Percentiles rank a stretch among this genome's conserved stretches.
Conservation (phyloP, 2,113 vertebrate genomes). For the Polypterus senegalus region DNA sequence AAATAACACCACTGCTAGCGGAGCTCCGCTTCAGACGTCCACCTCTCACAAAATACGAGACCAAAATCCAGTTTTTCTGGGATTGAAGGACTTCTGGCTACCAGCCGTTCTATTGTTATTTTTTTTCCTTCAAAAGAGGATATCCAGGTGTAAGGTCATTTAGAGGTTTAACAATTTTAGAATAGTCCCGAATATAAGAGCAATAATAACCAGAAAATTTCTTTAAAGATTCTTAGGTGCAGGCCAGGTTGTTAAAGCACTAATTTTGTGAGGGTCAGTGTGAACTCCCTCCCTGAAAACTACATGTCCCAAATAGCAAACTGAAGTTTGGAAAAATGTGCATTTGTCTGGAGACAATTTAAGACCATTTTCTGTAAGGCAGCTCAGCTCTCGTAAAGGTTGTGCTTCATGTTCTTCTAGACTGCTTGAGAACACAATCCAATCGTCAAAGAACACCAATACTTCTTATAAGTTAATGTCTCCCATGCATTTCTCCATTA, state of each 20-base stretch:
- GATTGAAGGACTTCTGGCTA: not conserved
- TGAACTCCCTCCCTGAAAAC: slow-evolving; percentile 5
- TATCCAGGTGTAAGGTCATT: slow-evolving; percentile 9
- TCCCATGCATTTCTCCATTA: slow-evolving; percentile 12
- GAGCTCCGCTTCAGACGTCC: too few species aligned
- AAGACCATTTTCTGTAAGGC: slow-evolving; percentile 2
- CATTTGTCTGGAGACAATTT: slow-evolving; percentile 9
- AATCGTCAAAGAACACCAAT: slow-evolving; percentile 5
- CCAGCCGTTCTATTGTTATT: not conserved
- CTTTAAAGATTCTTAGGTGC: not conserved
- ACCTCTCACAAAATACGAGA: too few species aligned
- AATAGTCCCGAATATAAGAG: slow-evolving; percentile 1
- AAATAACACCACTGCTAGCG: too few species aligned
- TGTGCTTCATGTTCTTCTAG: slow-evolving; percentile 12
- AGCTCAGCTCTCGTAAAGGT: not conserved
- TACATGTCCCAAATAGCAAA: slow-evolving; percentile 11
- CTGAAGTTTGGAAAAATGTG: slow-evolving; percentile 9
- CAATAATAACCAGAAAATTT: slow-evolving; percentile 6
- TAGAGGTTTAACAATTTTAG: not conserved
- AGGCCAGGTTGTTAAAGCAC: slow-evolving; percentile 14
- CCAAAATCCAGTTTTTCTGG: too few species aligned
- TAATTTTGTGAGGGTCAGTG: slow-evolving; percentile 4
- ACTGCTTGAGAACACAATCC: slow-evolving; percentile 6
- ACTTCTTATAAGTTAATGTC: slow-evolving; percentile 7
- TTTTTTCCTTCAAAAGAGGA: not conserved